These are phyloP conservation scores for Aplysia californica DNA, from an alignment of 1,140 invertebrate species.

Conservation along the genomic window DNA sequence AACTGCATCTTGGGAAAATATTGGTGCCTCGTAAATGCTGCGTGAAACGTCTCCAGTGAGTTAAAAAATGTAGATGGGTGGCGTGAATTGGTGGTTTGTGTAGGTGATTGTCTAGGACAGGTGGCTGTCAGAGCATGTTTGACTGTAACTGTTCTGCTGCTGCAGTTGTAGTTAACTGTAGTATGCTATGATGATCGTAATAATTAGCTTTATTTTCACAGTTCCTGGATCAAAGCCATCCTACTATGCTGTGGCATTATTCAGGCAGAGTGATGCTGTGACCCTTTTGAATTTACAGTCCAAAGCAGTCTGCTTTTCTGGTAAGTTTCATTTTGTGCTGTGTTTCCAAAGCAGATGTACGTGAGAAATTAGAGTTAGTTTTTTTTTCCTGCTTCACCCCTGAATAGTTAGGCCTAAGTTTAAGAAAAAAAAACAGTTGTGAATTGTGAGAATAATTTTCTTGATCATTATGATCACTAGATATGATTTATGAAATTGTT, in stretches of 20 bases:
- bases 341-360: not conserved
- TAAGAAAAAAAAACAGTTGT: not conserved
- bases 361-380: not conserved
- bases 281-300: constrained; percentile 77
- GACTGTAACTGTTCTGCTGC: too few species aligned
- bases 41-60: too few species aligned
- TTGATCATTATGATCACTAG: not conserved
- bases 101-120: too few species aligned
- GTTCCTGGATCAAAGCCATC: constrained; percentile 71
- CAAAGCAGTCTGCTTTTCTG: constrained; percentile 79
- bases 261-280: constrained; percentile 76
- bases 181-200: not conserved
- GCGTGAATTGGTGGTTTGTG: too few species aligned
- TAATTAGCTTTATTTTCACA: constrained; percentile 27
- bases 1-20: too few species aligned
- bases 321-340: constrained; percentile 35
- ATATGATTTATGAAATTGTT: too few species aligned
- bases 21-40: too few species aligned
- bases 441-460: not conserved
- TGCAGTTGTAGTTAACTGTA: too few species aligned
- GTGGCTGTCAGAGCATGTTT: too few species aligned
- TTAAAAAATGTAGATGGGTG: too few species aligned
- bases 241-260: constrained; percentile 90
- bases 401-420: not conserved
- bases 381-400: not conserved